Percentiles rank a stretch among this genome's conserved stretches.
These are phyloP conservation scores for Nymphicus hollandicus DNA, from an alignment of 2,113 vertebrate genomes.

Conservation along the genomic window DNA sequence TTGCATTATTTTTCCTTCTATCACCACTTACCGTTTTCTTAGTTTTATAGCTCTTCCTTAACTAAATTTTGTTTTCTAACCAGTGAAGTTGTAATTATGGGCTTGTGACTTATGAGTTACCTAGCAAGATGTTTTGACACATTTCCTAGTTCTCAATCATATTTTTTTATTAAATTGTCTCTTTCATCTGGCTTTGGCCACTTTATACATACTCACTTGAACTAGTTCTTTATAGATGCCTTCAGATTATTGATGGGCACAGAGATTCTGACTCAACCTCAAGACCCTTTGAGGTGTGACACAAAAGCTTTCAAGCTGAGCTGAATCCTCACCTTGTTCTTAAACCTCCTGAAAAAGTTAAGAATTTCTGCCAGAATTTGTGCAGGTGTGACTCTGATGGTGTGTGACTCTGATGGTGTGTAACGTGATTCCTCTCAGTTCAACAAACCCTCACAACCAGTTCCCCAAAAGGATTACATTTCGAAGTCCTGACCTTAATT, in stretches of 20 bases:
- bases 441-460: background rate
- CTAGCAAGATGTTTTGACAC: background rate
- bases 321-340: background rate
- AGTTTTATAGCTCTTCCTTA: background rate
- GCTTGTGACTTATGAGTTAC: background rate
- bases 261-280: background rate
- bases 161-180: background rate
- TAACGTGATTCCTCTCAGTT: background rate
- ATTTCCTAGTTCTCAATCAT: background rate
- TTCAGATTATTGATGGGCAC: background rate
- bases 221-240: background rate
- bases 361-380: background rate
- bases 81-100: background rate
- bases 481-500: background rate
- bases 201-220: background rate
- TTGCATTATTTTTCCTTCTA: background rate
- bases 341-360: background rate
- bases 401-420: background rate
- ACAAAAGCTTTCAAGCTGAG: background rate
- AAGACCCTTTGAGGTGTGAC: background rate
- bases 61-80: background rate
- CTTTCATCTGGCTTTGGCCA: background rate
- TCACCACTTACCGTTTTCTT: background rate
- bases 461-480: background rate
- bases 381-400: background rate